phyloP scores from a whole-genome alignment of 2,797 vertebrate genomes.

The Karalla daura region DNA sequence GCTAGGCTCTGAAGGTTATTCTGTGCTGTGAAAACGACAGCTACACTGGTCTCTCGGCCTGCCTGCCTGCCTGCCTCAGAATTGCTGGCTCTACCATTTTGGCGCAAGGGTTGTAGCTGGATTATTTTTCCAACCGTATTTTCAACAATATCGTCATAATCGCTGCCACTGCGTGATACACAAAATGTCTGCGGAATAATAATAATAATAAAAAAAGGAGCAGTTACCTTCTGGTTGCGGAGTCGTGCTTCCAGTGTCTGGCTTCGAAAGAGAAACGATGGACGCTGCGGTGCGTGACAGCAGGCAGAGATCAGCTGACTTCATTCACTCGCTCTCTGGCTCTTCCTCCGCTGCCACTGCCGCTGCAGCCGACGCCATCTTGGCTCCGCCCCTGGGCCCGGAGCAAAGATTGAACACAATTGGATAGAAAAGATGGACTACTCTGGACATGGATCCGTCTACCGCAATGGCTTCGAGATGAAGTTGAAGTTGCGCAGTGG shows the following conservation, averaged over 20 bases:
- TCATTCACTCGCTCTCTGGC: slow-evolving; percentile 76
- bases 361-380: slow-evolving; percentile 72
- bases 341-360: slow-evolving; percentile 62
- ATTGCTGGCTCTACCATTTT: slow-evolving; percentile 46
- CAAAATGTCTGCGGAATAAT: too few species aligned
- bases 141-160: too few species aligned
- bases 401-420: slow-evolving; percentile 31
- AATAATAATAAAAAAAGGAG: background rate
- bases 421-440: background rate
- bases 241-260: slow-evolving; percentile 49
- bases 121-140: background rate
- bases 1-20: background rate
- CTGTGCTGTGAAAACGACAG: slow-evolving; percentile 39
- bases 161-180: too few species aligned
- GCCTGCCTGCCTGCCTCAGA: slow-evolving; percentile 66
- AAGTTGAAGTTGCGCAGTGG: too few species aligned
- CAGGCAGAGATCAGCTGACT: slow-evolving; percentile 84
- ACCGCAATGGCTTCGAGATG: too few species aligned
- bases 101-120: slow-evolving; percentile 15
- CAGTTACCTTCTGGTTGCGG: slow-evolving; percentile 71
- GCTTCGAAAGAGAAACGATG: slow-evolving; percentile 61
- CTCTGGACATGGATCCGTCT: background rate
- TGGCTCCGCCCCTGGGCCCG: slow-evolving; percentile 65
- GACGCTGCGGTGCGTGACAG: slow-evolving; percentile 74
- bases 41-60: slow-evolving; percentile 63